phyloP scores from a whole-genome alignment of 2,797 vertebrate species.

The Mormyrus hasselquistii region DNA sequence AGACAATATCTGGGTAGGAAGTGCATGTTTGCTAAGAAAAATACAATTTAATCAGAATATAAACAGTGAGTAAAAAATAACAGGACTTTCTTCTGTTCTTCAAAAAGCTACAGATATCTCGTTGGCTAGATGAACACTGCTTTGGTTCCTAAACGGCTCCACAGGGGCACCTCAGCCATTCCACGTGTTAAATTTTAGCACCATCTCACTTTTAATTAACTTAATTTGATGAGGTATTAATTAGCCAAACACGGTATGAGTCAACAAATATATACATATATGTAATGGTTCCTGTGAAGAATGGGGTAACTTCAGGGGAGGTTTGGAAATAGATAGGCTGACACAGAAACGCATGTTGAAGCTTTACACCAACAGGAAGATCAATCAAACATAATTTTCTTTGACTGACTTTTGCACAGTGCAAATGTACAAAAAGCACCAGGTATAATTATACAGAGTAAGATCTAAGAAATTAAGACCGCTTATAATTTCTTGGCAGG shows the following conservation, averaged over 20 bases:
- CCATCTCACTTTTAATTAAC: background rate
- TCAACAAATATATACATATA: background rate
- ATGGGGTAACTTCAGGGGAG: background rate
- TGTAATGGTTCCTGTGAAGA: background rate
- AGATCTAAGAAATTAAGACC: background rate
- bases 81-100: background rate
- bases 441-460: background rate
- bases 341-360: background rate
- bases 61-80: background rate
- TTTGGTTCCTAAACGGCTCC: background rate
- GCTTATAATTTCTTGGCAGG: background rate
- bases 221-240: background rate
- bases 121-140: background rate
- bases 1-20: background rate
- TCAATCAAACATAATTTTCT: background rate
- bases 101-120: background rate
- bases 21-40: background rate
- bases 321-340: background rate
- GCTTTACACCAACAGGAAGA: background rate
- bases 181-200: background rate
- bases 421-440: background rate
- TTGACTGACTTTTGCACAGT: background rate
- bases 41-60: background rate
- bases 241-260: background rate
- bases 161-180: background rate